These are phyloP conservation scores for Callipepla californica DNA, from an alignment of 2,113 vertebrate genomes.

Conservation along the genomic window DNA sequence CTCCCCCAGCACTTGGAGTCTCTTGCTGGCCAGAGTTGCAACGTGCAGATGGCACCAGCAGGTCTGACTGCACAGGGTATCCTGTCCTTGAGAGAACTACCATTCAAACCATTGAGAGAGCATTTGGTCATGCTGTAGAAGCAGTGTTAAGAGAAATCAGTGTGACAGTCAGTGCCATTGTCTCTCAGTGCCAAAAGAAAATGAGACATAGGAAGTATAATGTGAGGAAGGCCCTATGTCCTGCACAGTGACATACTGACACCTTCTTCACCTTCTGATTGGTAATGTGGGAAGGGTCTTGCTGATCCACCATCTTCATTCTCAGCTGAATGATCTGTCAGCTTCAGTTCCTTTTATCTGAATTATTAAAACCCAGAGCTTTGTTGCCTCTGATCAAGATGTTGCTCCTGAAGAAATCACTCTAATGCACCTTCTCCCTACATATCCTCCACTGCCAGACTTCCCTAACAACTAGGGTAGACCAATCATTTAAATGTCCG, in stretches of 20 bases:
- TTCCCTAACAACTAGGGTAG: not conserved
- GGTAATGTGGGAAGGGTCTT: not conserved
- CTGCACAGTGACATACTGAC: not conserved
- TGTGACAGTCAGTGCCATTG: not conserved
- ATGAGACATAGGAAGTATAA: not conserved
- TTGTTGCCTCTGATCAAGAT: not conserved
- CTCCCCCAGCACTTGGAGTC: not conserved
- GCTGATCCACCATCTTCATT: not conserved
- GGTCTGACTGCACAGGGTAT: not conserved
- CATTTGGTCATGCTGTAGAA: not conserved
- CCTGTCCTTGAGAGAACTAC: fast-evolving
- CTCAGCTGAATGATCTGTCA: not conserved
- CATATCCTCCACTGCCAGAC: not conserved
- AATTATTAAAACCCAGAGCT: not conserved
- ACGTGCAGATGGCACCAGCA: no score
- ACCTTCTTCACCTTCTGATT: not conserved
- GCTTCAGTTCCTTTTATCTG: fast-evolving
- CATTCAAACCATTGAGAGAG: not conserved
- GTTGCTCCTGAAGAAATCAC: not conserved
- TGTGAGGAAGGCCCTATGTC: fast-evolving
- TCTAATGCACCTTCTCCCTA: not conserved
- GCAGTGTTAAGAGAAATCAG: not conserved
- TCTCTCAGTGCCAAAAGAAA: not conserved
- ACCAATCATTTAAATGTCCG: not conserved
- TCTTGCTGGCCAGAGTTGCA: not conserved